Evolutionary conservation across 2,888 invertebrate genomes (phyloP).

Genomic region (Diogma glabrata): DNA sequence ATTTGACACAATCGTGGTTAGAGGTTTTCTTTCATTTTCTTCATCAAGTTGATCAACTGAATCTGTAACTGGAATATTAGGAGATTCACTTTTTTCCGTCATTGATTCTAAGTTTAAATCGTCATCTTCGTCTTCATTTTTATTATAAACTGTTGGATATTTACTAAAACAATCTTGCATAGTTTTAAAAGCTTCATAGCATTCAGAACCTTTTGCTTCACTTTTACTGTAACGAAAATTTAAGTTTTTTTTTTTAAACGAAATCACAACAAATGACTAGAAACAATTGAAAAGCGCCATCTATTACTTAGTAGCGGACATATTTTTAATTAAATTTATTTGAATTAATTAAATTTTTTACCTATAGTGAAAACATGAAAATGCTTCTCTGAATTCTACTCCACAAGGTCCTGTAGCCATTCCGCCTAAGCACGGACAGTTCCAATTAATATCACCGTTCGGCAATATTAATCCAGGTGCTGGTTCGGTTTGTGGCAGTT

Average conservation of each 20-base stretch:
- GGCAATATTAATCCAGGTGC: constrained; percentile 70
- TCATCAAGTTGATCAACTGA: constrained; percentile 12
- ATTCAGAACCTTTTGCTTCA: constrained; percentile 88
- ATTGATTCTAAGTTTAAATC: constrained; percentile 10
- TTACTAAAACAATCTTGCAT: constrained; percentile 87
- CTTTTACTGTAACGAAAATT: constrained; percentile 53
- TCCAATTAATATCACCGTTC: constrained; percentile 91
- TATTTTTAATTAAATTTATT: not conserved
- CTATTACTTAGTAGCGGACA: too few relatives aligned
- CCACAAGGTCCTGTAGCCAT: constrained; percentile 97
- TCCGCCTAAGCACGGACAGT: constrained; percentile 93
- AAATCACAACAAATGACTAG: too few relatives aligned
- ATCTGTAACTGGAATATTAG: constrained; percentile 8
- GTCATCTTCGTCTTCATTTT: constrained; percentile 43
- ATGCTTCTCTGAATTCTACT: constrained; percentile 82
- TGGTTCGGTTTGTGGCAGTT: constrained; percentile 58
- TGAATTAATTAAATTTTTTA: constrained; percentile 19
- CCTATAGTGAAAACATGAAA: constrained; percentile 88
- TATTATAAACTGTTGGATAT: constrained; percentile 76
- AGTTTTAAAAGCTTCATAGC: constrained; percentile 76
- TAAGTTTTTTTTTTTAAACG: too few relatives aligned
- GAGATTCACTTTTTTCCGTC: constrained; percentile 12
- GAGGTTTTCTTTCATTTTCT: too few relatives aligned
- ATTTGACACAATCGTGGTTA: not conserved
- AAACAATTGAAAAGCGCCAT: too few relatives aligned